Conservation (phyloP, 1,140 invertebrate genomes). For the Drosophila malerkotliana region DNA sequence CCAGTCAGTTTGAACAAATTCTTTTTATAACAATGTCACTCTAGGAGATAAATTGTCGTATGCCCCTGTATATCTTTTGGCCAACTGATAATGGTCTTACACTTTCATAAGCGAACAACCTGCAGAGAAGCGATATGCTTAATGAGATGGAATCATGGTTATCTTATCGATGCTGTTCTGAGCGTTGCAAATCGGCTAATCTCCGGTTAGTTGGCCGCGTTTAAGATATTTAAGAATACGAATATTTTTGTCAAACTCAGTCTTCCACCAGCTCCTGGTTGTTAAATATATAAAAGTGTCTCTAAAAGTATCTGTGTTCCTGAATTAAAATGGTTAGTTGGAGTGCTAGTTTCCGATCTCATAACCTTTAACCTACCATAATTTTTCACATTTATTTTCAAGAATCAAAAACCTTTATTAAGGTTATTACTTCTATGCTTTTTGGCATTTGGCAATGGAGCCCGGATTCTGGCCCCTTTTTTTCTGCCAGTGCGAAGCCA, state of each 20-base stretch:
- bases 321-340: constrained; percentile 9
- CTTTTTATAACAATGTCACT: not conserved
- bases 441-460: constrained; percentile 8
- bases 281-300: too few relatives aligned
- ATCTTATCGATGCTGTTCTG: constrained; percentile 1
- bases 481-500: constrained; percentile 72
- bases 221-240: not conserved
- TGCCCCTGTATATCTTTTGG: not conserved
- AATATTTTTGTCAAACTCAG: not conserved
- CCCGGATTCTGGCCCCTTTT: constrained; percentile 63
- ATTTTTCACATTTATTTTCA: not conserved
- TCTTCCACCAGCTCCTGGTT: not conserved
- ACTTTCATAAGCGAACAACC: not conserved
- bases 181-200: not conserved
- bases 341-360: not conserved
- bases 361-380: too few relatives aligned
- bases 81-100: not conserved
- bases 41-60: not conserved
- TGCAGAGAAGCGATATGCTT: not conserved
- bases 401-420: not conserved
- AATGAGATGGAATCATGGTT: not conserved
- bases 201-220: not conserved
- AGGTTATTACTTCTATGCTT: not conserved
- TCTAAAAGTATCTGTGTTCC: not conserved
- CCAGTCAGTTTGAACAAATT: too few relatives aligned